Percentiles rank a stretch among this genome's conserved stretches.
These are phyloP conservation scores for Panopea generosa DNA, from an alignment of 2,888 invertebrate species.

Conservation along the genomic window DNA sequence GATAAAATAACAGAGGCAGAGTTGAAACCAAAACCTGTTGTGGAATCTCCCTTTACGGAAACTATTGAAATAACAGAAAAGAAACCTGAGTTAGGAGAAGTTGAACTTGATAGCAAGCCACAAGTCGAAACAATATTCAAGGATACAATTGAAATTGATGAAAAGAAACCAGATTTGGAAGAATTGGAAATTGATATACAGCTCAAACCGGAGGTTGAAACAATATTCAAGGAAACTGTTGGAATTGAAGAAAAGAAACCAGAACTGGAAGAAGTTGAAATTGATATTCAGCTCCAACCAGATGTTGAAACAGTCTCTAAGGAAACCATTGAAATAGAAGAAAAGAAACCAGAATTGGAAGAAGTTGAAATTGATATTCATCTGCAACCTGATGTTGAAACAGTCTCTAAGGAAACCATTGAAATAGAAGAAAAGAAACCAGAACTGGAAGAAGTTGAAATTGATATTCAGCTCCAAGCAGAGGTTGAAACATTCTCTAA, in stretches of 20 bases:
- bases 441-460: conserved; percentile 25
- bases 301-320: neutral
- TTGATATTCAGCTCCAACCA: conserved; percentile 2
- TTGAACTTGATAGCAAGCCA: too few species aligned
- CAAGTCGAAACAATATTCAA: too few species aligned
- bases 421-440: conserved; percentile 28
- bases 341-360: conserved; percentile 3
- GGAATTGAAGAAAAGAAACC: conserved; percentile 13
- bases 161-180: conserved; percentile 1
- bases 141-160: conserved; percentile 4
- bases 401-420: conserved; percentile 9
- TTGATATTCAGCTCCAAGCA: conserved; percentile 27
- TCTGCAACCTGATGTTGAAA: neutral
- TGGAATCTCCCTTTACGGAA: neutral
- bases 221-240: neutral
- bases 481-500: conserved; percentile 14
- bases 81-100: conserved; percentile 5
- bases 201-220: neutral
- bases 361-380: conserved; percentile 4
- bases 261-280: conserved; percentile 21
- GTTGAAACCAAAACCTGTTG: conserved; percentile 1
- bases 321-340: neutral
- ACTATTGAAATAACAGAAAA: conserved; percentile 34
- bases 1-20: conserved; percentile 7
- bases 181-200: conserved; percentile 10